A percentile compares a stretch with the other conserved stretches of the same genome.
These are phyloP conservation scores for Microcebus griseorufus DNA, from an alignment of 2,113 vertebrate species.

Conservation along the genomic window DNA sequence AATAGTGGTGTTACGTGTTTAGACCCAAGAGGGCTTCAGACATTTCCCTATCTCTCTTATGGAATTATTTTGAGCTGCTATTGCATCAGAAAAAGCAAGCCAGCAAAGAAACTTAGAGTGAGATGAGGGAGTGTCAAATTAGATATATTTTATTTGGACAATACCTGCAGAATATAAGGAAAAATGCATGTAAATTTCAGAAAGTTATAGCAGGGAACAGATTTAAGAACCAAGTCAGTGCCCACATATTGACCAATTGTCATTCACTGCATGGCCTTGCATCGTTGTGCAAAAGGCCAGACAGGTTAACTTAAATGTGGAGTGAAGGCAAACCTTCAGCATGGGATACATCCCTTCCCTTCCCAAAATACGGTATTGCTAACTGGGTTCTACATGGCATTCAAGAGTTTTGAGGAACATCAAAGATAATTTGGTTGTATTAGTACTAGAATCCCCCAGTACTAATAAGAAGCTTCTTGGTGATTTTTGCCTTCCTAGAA, in stretches of 20 bases:
- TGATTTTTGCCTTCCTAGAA: background rate
- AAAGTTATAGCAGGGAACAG: background rate
- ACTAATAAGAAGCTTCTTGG: background rate
- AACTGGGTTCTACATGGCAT: background rate
- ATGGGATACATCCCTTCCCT: background rate
- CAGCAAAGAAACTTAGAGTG: background rate
- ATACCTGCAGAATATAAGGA: background rate
- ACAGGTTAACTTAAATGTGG: background rate
- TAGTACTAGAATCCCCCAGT: background rate
- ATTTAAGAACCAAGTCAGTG: background rate
- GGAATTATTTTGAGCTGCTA: background rate
- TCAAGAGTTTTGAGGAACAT: background rate
- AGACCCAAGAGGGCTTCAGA: background rate
- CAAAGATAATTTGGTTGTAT: background rate
- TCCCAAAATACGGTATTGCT: background rate
- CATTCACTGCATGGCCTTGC: fast-evolving
- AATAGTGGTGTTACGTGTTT: background rate
- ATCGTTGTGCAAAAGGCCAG: background rate
- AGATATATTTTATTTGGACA: background rate
- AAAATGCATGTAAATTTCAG: background rate
- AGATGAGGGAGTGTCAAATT: background rate
- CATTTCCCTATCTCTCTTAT: background rate
- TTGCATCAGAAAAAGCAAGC: background rate
- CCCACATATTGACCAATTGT: background rate
- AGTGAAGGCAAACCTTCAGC: background rate